A percentile compares a stretch with the other conserved stretches of the same genome.
Evolutionary conservation across 1,140 invertebrate genomes (phyloP).

Genomic region (Drosophila novamexicana): DNA sequence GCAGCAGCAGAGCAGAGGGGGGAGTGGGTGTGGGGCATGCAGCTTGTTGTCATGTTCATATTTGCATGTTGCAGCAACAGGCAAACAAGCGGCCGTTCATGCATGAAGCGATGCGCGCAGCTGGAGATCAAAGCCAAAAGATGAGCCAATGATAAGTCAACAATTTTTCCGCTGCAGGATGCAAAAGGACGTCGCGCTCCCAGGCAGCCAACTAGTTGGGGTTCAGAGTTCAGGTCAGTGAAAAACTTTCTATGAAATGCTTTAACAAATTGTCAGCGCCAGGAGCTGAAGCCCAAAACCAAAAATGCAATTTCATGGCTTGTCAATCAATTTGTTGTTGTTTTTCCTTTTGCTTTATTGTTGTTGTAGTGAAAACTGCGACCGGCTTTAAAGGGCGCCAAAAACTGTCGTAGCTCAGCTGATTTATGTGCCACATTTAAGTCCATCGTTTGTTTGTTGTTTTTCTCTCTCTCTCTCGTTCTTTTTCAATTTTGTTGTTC

Average conservation of each 20-base stretch:
- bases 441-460: background rate
- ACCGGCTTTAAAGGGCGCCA: constrained; percentile 35
- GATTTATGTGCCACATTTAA: constrained; percentile 57
- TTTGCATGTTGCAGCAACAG: constrained; percentile 30
- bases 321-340: constrained; percentile 58
- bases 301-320: constrained; percentile 70
- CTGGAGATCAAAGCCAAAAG: constrained; percentile 17
- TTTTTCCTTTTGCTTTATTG: background rate
- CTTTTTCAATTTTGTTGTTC: constrained; percentile 23
- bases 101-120: constrained; percentile 19
- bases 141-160: constrained; percentile 21
- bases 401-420: constrained; percentile 37
- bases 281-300: constrained; percentile 24
- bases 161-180: constrained; percentile 23
- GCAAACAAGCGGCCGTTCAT: constrained; percentile 12
- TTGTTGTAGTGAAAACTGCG: constrained; percentile 14
- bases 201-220: constrained; percentile 8
- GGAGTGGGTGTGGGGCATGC: background rate
- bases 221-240: constrained; percentile 34
- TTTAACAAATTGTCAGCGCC: constrained; percentile 48
- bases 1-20: background rate
- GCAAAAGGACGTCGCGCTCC: constrained; percentile 36
- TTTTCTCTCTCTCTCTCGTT: constrained; percentile 10
- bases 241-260: constrained; percentile 41
- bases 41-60: constrained; percentile 37